phyloP scores from a whole-genome alignment of 30 jellyfish, hydroid and myxozoan species.

The Nemopilema nomurai region DNA sequence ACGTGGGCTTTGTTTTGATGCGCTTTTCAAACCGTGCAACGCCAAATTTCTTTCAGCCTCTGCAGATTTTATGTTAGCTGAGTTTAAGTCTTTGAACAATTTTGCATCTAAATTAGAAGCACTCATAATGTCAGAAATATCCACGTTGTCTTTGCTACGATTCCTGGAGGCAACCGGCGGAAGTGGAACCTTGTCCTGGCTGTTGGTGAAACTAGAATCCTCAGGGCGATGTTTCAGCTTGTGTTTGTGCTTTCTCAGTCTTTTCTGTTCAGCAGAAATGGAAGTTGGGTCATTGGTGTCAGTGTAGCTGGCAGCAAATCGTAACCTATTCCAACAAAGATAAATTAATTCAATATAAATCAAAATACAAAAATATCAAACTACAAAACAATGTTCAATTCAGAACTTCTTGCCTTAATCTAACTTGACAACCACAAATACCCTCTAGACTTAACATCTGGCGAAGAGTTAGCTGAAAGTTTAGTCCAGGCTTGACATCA shows the following conservation, averaged over 20 bases:
- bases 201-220: constrained; percentile 13
- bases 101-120: constrained; percentile 47
- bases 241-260: constrained; percentile 21
- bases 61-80: background rate
- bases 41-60: constrained; percentile 31
- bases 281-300: background rate
- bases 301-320: constrained; percentile 46
- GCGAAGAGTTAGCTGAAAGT: too few species aligned
- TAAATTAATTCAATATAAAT: background rate
- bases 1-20: constrained; percentile 36
- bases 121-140: constrained; percentile 49
- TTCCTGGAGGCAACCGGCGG: constrained; percentile 71
- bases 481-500: too few species aligned
- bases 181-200: constrained; percentile 23
- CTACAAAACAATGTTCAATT: background rate
- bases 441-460: too few species aligned
- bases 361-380: background rate
- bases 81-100: constrained; percentile 36
- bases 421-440: too few species aligned
- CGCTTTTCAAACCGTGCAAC: background rate
- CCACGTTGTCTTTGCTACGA: constrained; percentile 57
- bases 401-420: too few species aligned
- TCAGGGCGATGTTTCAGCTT: constrained; percentile 10
- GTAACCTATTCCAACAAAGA: constrained; percentile 21
- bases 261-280: constrained; percentile 11